phyloP scores from a whole-genome alignment of 1,140 invertebrate genomes.

The Ctenoplectra terminalis region DNA sequence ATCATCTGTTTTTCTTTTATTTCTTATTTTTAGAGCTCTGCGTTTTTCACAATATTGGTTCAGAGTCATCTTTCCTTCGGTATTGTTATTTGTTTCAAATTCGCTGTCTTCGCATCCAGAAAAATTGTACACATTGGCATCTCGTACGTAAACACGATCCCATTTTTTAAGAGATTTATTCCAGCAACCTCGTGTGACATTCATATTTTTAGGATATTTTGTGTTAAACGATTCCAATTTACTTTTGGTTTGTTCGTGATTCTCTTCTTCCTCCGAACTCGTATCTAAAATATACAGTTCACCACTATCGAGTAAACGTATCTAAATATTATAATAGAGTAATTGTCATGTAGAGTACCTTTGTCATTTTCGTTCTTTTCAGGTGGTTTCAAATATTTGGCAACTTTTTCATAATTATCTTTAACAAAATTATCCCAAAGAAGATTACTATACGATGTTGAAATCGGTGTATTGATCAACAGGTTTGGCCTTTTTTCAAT shows the following conservation, averaged over 20 bases:
- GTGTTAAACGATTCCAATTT: background rate
- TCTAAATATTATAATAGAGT: no score
- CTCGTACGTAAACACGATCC: background rate
- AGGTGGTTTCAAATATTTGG: background rate
- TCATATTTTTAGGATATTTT: background rate
- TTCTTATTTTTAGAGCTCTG: background rate
- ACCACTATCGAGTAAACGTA: no score
- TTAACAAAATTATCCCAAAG: constrained; percentile 32
- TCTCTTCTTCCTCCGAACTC: background rate
- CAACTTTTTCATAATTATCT: background rate
- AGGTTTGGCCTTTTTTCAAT: background rate
- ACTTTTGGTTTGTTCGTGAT: no score
- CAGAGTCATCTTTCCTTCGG: background rate
- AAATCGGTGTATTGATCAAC: background rate
- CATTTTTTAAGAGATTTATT: background rate
- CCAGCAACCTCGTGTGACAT: background rate
- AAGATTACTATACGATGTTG: background rate
- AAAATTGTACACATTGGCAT: background rate
- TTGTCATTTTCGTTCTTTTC: background rate
- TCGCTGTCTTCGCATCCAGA: background rate
- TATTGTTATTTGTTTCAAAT: no score
- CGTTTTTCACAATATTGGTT: background rate
- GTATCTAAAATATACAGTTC: background rate
- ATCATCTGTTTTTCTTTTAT: background rate
- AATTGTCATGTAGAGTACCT: no score